A percentile compares a stretch with the other conserved stretches of the same genome.
Evolutionary conservation across 2,113 vertebrate species (phyloP).

Genomic region (Ammospiza caudacuta): DNA sequence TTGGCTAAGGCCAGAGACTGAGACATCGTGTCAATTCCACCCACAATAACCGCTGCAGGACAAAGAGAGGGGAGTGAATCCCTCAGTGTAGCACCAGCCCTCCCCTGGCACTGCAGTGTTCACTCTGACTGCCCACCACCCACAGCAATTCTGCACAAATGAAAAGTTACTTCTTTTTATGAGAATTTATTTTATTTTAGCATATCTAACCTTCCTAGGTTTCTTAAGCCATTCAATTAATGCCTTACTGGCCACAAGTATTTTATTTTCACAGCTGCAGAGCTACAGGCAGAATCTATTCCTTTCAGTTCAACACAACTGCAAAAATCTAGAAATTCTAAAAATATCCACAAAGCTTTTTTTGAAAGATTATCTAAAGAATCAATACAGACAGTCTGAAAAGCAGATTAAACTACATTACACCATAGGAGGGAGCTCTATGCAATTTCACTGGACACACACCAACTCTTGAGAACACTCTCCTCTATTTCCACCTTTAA

Average conservation of each 20-base stretch:
- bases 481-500: neutral
- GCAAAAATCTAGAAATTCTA: neutral
- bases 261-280: neutral
- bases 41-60: slow-evolving; percentile 89
- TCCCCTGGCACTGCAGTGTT: fast-evolving
- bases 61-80: neutral
- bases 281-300: neutral
- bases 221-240: neutral
- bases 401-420: neutral
- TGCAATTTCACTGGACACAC: neutral
- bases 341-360: neutral
- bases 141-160: neutral
- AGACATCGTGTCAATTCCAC: slow-evolving; percentile 97
- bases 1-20: slow-evolving; percentile 95
- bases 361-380: neutral
- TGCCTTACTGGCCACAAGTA: neutral
- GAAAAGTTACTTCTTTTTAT: neutral
- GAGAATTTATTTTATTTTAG: neutral
- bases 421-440: neutral
- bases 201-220: neutral
- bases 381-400: neutral
- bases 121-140: neutral
- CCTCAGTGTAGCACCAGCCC: neutral
- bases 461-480: neutral
- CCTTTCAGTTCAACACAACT: neutral